phyloP scores from a whole-genome alignment of 2,797 vertebrate genomes.

The Carapus acus region DNA sequence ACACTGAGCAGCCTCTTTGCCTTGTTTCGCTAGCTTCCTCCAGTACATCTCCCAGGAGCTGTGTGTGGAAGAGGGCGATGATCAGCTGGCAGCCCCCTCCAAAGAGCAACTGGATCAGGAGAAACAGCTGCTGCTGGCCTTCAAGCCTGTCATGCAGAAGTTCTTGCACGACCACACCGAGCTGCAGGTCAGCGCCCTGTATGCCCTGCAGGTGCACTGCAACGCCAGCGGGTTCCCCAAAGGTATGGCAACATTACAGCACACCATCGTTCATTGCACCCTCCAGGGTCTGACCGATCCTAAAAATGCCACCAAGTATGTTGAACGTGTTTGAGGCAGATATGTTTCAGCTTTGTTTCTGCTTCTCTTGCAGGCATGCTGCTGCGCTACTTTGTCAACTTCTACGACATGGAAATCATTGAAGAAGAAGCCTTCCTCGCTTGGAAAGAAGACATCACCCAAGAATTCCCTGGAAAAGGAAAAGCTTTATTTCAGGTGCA shows the following conservation, averaged over 20 bases:
- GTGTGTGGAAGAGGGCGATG: conserved; percentile 79
- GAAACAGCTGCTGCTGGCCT: conserved; percentile 91
- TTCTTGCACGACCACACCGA: conserved; percentile 97
- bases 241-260: conserved; percentile 69
- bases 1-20: not conserved
- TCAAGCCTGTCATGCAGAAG: conserved; percentile 99
- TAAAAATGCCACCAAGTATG: too few relatives aligned
- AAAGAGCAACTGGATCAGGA: conserved; percentile 96
- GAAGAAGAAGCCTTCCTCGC: conserved; percentile 99
- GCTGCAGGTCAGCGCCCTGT: conserved; percentile 97
- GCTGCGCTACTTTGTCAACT: conserved; percentile 97
- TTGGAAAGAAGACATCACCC: conserved; percentile 99
- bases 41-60: conserved; percentile 97
- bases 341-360: too few relatives aligned
- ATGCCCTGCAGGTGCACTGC: conserved; percentile 97
- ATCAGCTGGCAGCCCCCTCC: conserved; percentile 85
- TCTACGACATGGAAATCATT: conserved; percentile 99
- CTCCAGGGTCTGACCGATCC: too few relatives aligned
- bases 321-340: too few relatives aligned
- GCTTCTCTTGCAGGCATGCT: conserved; percentile 81
- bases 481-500: conserved; percentile 98
- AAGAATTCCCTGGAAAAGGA: conserved; percentile 99
- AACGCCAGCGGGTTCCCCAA: conserved; percentile 88
- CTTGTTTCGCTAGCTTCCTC: conserved; percentile 78
- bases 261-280: not conserved